These are phyloP conservation scores for Chrysopilus asiliformis DNA, from an alignment of 2,888 invertebrate species.

Conservation along the genomic window DNA sequence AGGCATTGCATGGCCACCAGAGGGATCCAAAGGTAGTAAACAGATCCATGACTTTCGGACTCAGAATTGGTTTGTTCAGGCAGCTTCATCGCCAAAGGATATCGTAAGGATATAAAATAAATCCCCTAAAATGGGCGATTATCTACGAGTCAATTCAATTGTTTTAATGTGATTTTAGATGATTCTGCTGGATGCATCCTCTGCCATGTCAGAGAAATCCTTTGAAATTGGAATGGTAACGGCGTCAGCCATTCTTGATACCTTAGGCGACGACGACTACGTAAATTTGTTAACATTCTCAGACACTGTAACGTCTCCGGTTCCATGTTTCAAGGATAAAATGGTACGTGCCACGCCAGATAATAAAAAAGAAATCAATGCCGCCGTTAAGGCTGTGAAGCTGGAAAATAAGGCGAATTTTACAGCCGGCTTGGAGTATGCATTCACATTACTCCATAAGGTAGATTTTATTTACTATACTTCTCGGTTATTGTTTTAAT, in stretches of 20 bases:
- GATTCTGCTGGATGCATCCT: conserved; percentile 83
- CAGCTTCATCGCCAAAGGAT: conserved; percentile 95
- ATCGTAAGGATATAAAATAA: conserved; percentile 42
- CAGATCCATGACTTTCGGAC: conserved; percentile 89
- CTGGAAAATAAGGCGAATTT: conserved; percentile 78
- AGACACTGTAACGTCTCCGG: conserved; percentile 67
- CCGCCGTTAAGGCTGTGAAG: conserved; percentile 57
- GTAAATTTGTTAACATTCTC: conserved; percentile 90
- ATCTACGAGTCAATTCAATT: neutral
- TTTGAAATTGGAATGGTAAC: conserved; percentile 80
- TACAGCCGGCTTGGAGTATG: conserved; percentile 79
- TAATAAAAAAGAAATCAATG: conserved; percentile 67
- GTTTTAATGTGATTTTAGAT: conserved; percentile 21
- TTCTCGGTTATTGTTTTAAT: neutral
- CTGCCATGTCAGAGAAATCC: conserved; percentile 73
- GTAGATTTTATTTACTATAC: conserved; percentile 38
- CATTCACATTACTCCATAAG: conserved; percentile 81
- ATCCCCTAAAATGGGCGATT: neutral
- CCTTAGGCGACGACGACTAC: conserved; percentile 92
- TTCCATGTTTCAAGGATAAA: conserved; percentile 80
- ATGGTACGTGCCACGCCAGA: conserved; percentile 77
- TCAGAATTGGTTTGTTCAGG: conserved; percentile 92
- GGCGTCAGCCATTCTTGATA: conserved; percentile 79
- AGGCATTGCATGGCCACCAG: conserved; percentile 83
- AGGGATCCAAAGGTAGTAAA: conserved; percentile 62